A percentile compares a stretch with the other conserved stretches of the same genome.
phyloP scores from a whole-genome alignment of 2,888 invertebrate species.

The Muscina levida region DNA sequence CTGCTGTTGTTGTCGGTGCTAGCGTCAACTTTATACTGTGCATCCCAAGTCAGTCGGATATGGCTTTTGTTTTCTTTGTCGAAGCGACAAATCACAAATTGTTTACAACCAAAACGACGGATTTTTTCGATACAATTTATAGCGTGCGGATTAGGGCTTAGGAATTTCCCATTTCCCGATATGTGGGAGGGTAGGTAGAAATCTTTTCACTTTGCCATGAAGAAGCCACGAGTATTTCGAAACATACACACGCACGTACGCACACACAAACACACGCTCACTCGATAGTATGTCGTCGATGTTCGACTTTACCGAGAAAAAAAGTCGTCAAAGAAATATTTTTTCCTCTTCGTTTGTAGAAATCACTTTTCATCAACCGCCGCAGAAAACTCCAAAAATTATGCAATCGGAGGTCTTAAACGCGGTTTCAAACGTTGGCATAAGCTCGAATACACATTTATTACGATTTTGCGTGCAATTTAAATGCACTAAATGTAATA shows the following conservation, averaged over 20 bases:
- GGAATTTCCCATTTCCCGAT: constrained; percentile 27
- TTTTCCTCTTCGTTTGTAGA: constrained; percentile 48
- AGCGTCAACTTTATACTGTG: constrained; percentile 46
- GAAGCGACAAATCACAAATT: constrained; percentile 54
- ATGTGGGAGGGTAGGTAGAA: constrained; percentile 32
- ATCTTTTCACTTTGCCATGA: constrained; percentile 60
- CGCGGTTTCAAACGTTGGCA: constrained; percentile 28
- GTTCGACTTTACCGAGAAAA: constrained; percentile 49
- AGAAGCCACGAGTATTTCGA: constrained; percentile 64
- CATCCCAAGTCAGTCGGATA: constrained; percentile 60
- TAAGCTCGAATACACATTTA: constrained; percentile 52
- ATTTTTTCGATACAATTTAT: constrained; percentile 63
- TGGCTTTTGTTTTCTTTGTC: constrained; percentile 59
- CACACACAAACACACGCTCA: constrained; percentile 56
- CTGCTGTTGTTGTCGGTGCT: constrained; percentile 27
- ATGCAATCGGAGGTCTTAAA: constrained; percentile 54
- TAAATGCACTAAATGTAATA: constrained; percentile 74
- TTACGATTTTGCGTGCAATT: constrained; percentile 77
- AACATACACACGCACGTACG: constrained; percentile 54
- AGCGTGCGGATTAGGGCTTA: constrained; percentile 40
- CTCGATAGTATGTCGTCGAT: constrained; percentile 9
- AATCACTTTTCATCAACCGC: constrained; percentile 44
- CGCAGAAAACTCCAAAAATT: constrained; percentile 51
- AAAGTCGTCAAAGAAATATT: constrained; percentile 53
- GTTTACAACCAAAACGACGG: constrained; percentile 56